phyloP scores from a whole-genome alignment of 2,888 invertebrate species.

The Ectemnius continuus region DNA sequence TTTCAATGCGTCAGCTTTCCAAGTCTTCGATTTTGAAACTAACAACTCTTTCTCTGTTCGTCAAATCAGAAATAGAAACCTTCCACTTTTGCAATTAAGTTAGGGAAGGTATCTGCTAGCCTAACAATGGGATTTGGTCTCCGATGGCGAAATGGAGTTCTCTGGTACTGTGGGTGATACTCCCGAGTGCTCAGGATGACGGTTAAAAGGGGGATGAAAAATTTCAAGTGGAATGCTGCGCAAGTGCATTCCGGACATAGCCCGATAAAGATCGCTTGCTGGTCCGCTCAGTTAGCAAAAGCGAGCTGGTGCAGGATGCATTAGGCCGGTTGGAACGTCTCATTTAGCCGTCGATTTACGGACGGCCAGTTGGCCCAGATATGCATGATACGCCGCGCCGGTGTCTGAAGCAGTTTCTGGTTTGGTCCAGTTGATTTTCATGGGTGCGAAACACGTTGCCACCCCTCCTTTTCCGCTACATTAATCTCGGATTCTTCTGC shows the following conservation, averaged over 20 bases:
- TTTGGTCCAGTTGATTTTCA: conserved; percentile 42
- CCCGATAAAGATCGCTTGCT: conserved; percentile 46
- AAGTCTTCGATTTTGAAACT: no score
- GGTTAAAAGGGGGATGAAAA: background rate
- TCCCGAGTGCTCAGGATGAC: background rate
- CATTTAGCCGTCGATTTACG: conserved; percentile 69
- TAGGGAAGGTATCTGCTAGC: no score
- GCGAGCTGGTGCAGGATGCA: conserved; percentile 51
- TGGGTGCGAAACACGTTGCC: conserved; percentile 55
- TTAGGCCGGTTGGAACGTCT: conserved; percentile 66
- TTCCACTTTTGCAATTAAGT: no score
- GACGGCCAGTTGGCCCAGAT: conserved; percentile 63
- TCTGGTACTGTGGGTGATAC: background rate
- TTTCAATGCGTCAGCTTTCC: no score
- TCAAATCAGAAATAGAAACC: no score
- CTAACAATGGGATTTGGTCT: no score
- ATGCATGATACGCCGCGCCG: conserved; percentile 60
- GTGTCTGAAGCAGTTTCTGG: conserved; percentile 14
- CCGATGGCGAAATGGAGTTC: background rate
- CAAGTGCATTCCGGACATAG: conserved; percentile 27
- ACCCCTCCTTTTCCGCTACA: conserved; percentile 53
- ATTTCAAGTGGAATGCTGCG: conserved; percentile 1
- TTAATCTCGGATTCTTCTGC: conserved; percentile 37
- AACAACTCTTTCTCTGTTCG: no score
- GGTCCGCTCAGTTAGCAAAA: conserved; percentile 9